Percentiles rank a stretch among this genome's conserved stretches.
phyloP scores from a whole-genome alignment of 2,888 invertebrate genomes.

The Hipparchia semele region DNA sequence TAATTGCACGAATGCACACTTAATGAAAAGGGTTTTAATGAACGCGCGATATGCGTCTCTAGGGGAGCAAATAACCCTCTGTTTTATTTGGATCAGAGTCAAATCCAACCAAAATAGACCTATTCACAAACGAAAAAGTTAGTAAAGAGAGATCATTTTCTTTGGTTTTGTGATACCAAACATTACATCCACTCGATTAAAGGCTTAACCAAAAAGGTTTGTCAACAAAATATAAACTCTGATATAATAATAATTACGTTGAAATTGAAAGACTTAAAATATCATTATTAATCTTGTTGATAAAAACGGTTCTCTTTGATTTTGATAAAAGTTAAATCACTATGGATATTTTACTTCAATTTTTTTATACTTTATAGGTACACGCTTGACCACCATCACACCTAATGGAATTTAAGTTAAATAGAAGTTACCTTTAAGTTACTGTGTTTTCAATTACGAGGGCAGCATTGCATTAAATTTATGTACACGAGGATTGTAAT shows the following conservation, averaged over 20 bases:
- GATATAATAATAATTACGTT: conserved; percentile 17
- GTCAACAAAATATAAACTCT: conserved; percentile 31
- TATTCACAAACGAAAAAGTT: conserved; percentile 21
- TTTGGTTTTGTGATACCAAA: conserved; percentile 44
- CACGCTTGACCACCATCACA: too few species aligned
- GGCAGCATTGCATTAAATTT: too few species aligned
- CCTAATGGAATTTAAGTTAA: too few species aligned
- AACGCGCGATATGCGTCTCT: conserved; percentile 56
- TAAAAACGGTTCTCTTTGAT: not conserved
- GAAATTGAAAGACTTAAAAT: conserved; percentile 16
- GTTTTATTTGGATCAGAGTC: conserved; percentile 12
- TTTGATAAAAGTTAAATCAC: not conserved
- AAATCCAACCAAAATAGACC: conserved; percentile 46
- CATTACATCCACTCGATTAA: not conserved
- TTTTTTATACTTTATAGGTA: too few species aligned
- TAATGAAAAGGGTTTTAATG: conserved; percentile 69
- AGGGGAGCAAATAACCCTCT: conserved; percentile 50
- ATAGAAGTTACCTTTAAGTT: too few species aligned
- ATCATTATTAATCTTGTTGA: not conserved
- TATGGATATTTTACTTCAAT: conserved; percentile 8
- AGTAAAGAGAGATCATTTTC: conserved; percentile 39
- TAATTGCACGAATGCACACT: conserved; percentile 63
- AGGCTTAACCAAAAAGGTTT: conserved; percentile 24
- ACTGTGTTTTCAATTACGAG: too few species aligned
- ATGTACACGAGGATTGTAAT: too few species aligned